phyloP scores from a whole-genome alignment of 2,113 vertebrate species.

The Pandion haliaetus region DNA sequence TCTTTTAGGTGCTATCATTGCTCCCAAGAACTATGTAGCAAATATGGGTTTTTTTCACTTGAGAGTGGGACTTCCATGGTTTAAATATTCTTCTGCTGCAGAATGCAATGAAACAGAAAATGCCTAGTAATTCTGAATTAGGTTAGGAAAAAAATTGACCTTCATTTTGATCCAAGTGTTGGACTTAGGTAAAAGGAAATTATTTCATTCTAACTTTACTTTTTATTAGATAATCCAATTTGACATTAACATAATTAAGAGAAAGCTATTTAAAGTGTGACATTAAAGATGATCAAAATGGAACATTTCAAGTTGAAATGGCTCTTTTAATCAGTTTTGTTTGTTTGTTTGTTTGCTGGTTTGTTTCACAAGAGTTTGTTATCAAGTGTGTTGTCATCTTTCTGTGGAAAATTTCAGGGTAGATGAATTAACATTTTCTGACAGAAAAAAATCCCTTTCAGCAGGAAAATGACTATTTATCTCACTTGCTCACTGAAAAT shows the following conservation, averaged over 20 bases:
- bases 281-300: background rate
- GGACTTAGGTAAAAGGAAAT: background rate
- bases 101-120: background rate
- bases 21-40: background rate
- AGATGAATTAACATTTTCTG: background rate
- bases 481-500: background rate
- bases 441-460: background rate
- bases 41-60: background rate
- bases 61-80: background rate
- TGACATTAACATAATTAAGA: background rate
- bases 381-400: background rate
- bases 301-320: background rate
- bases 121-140: background rate
- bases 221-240: background rate
- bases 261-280: background rate
- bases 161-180: background rate
- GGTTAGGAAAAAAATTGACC: background rate
- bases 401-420: background rate
- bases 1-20: background rate
- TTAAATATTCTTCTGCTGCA: background rate
- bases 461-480: background rate
- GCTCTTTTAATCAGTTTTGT: background rate
- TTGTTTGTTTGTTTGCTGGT: background rate
- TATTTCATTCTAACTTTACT: background rate
- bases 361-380: background rate